phyloP scores from a whole-genome alignment of 2,113 vertebrate genomes.

The Seriola quinqueradiata region DNA sequence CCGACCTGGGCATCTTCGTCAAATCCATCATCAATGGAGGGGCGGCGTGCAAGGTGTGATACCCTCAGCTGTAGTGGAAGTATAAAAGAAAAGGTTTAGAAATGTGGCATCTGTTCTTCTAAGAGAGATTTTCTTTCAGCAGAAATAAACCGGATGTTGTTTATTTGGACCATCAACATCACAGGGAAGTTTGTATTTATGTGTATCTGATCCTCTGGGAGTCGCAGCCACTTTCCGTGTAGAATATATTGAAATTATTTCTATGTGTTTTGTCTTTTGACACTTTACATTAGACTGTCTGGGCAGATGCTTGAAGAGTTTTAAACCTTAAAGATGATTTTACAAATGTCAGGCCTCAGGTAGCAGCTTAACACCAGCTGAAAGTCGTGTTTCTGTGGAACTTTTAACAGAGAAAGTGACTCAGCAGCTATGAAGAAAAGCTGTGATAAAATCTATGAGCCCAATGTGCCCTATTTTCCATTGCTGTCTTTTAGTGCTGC shows the following conservation, averaged over 20 bases:
- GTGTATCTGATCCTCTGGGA: too few species aligned
- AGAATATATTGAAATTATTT: not conserved
- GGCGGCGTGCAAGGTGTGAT: conserved; percentile 93
- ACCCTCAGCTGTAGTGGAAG: not conserved
- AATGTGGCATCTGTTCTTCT: too few species aligned
- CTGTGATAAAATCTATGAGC: conserved; percentile 30
- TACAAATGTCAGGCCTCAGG: not conserved
- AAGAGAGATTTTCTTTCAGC: too few species aligned
- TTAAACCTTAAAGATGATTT: not conserved
- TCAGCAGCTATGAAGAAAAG: not conserved
- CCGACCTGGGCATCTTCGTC: conserved; percentile 97
- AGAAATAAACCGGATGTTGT: too few species aligned
- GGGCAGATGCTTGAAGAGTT: not conserved
- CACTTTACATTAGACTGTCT: not conserved
- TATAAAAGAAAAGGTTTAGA: not conserved
- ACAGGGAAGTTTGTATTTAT: not conserved
- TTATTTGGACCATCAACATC: too few species aligned
- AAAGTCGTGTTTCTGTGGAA: not conserved
- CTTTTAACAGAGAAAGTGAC: not conserved
- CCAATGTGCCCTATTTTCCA: conserved; percentile 23
- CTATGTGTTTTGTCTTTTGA: not conserved
- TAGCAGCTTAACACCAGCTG: not conserved
- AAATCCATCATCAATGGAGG: conserved; percentile 99
- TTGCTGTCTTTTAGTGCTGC: not conserved
- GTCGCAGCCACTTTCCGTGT: not conserved